Percentiles rank a stretch among this genome's conserved stretches.
Conservation (phyloP, 2,797 vertebrate species). For the Rhynchotus rufescens region DNA sequence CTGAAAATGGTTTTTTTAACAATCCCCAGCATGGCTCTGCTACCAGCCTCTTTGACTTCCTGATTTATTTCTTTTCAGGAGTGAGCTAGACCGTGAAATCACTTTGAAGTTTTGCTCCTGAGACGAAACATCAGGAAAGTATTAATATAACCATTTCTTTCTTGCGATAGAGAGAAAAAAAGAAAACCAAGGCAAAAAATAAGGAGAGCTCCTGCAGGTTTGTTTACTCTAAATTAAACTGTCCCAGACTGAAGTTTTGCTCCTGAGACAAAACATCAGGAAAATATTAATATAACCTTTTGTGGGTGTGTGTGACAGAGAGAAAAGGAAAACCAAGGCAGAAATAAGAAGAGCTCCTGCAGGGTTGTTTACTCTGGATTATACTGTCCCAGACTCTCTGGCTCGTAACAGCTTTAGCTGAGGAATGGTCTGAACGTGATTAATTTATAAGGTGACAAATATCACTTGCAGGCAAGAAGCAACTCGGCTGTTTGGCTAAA, state of each 20-base stretch:
- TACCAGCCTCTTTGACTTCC: constrained; percentile 45
- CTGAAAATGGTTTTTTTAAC: constrained; percentile 56
- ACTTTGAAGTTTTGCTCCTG: constrained; percentile 69
- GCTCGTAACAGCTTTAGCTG: constrained; percentile 31
- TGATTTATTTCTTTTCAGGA: constrained; percentile 68
- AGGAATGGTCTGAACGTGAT: constrained; percentile 47
- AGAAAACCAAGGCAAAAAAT: constrained; percentile 45
- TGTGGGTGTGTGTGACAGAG: neutral
- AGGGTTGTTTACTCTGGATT: constrained; percentile 67
- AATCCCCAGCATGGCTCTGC: neutral
- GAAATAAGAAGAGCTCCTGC: constrained; percentile 54
- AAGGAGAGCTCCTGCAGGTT: constrained; percentile 50
- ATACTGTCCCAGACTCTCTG: constrained; percentile 39
- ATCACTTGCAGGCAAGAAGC: constrained; percentile 37
- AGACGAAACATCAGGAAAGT: constrained; percentile 53
- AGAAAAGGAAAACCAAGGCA: constrained; percentile 20
- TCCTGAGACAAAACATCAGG: constrained; percentile 59
- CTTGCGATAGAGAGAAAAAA: neutral
- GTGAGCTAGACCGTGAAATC: constrained; percentile 67
- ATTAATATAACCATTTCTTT: constrained; percentile 27
- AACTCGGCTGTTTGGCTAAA: neutral
- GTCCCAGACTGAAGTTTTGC: constrained; percentile 62
- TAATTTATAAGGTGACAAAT: constrained; percentile 64
- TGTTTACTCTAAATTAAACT: constrained; percentile 66
- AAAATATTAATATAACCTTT: constrained; percentile 43